Conservation (phyloP, 2,113 vertebrate species). For the Austrofundulus limnaeus region DNA sequence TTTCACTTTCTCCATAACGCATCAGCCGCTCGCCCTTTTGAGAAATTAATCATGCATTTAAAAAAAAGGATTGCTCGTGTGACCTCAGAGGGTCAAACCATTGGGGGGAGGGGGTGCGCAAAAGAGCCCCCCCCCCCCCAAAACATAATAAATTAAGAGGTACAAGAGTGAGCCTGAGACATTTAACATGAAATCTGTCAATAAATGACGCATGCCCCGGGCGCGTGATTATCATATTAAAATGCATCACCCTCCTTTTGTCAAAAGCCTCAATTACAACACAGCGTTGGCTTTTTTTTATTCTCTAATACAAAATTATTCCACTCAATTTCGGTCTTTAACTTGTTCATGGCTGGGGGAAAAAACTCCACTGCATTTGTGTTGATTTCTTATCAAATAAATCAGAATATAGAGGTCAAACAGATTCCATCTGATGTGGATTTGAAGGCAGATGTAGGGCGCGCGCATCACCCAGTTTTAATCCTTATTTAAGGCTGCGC, state of each 20-base stretch:
- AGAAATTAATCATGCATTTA: constrained; percentile 82
- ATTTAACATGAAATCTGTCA: constrained; percentile 80
- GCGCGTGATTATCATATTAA: constrained; percentile 73
- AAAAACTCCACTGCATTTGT: neutral
- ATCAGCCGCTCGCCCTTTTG: constrained; percentile 70
- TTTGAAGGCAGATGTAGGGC: constrained; percentile 66
- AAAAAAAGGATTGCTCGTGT: constrained; percentile 78
- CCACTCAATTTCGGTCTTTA: neutral
- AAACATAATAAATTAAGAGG: constrained; percentile 74
- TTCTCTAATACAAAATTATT: neutral
- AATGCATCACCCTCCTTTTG: constrained; percentile 54
- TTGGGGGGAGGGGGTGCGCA: constrained; percentile 19
- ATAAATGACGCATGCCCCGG: constrained; percentile 75
- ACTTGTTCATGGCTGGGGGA: neutral
- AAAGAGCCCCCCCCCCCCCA: constrained; percentile 22
- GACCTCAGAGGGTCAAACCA: constrained; percentile 73
- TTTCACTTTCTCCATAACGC: constrained; percentile 72
- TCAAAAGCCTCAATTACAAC: constrained; percentile 29
- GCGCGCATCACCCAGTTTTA: constrained; percentile 45
- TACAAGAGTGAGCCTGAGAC: constrained; percentile 75
- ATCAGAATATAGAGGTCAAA: constrained; percentile 12
- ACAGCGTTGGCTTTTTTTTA: constrained; percentile 17
- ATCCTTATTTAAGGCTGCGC: constrained; percentile 70
- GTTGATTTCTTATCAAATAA: neutral
- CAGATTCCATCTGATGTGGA: constrained; percentile 31